phyloP scores from a whole-genome alignment of 2,888 invertebrate genomes.

The Drosophila pullipes region DNA sequence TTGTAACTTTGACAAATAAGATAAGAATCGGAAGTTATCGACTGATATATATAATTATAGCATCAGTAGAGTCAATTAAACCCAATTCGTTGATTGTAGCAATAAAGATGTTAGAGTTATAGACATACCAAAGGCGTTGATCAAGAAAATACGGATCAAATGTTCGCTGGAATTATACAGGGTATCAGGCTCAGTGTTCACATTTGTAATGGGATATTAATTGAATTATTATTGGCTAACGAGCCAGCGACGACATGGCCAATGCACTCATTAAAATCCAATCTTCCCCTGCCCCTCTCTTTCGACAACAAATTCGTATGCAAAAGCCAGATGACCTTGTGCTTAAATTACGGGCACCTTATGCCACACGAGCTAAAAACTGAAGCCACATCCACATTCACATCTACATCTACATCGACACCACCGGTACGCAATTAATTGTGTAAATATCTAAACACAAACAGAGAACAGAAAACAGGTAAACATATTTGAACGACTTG shows the following conservation, averaged over 20 bases:
- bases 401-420: conserved; percentile 1
- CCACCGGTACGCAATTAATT: conserved; percentile 57
- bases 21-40: neutral
- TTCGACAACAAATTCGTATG: neutral
- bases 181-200: neutral
- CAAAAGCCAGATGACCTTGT: conserved; percentile 50
- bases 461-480: conserved; percentile 32
- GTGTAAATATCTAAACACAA: conserved; percentile 72
- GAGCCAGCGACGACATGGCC: conserved; percentile 12
- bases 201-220: conserved; percentile 27
- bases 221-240: conserved; percentile 23
- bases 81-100: neutral
- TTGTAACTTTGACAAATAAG: neutral
- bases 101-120: neutral
- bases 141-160: neutral
- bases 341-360: conserved; percentile 50
- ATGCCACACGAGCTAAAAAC: conserved; percentile 22
- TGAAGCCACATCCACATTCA: conserved; percentile 9
- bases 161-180: neutral
- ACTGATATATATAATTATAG: neutral
- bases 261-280: conserved; percentile 25
- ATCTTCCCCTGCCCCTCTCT: neutral
- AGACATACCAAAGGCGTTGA: neutral
- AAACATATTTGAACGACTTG: conserved; percentile 43
- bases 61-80: too few species aligned